These are phyloP conservation scores for Hydrochoerus hydrochaeris DNA, from an alignment of 2,113 vertebrate species.

Conservation along the genomic window DNA sequence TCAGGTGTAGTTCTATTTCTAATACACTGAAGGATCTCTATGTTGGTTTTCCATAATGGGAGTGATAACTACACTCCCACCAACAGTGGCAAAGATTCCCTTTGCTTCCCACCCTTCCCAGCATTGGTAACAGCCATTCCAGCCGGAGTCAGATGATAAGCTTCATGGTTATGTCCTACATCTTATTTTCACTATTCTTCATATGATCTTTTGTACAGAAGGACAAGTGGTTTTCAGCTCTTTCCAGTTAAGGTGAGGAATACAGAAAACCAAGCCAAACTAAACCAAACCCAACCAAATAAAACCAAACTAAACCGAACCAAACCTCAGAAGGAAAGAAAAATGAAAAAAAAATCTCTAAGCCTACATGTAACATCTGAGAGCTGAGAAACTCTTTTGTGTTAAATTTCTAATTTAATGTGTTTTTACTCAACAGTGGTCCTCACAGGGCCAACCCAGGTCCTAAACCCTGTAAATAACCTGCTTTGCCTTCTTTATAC, in stretches of 20 bases:
- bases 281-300: neutral
- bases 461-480: neutral
- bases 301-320: neutral
- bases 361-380: neutral
- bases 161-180: neutral
- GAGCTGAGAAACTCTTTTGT: neutral
- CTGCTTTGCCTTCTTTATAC: neutral
- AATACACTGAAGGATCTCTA: neutral
- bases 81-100: neutral
- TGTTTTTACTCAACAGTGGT: neutral
- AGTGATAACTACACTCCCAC: neutral
- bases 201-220: neutral
- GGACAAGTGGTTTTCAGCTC: neutral
- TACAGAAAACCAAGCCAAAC: neutral
- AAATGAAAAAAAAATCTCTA: neutral
- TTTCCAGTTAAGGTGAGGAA: neutral
- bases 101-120: neutral
- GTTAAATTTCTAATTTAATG: neutral
- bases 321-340: neutral
- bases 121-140: neutral
- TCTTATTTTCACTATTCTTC: neutral
- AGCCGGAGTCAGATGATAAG: too few relatives aligned
- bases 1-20: neutral
- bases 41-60: neutral
- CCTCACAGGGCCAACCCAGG: neutral